A percentile compares a stretch with the other conserved stretches of the same genome.
phyloP scores from a whole-genome alignment of 2,113 vertebrate species.

The Poeciliopsis turrubarensis region DNA sequence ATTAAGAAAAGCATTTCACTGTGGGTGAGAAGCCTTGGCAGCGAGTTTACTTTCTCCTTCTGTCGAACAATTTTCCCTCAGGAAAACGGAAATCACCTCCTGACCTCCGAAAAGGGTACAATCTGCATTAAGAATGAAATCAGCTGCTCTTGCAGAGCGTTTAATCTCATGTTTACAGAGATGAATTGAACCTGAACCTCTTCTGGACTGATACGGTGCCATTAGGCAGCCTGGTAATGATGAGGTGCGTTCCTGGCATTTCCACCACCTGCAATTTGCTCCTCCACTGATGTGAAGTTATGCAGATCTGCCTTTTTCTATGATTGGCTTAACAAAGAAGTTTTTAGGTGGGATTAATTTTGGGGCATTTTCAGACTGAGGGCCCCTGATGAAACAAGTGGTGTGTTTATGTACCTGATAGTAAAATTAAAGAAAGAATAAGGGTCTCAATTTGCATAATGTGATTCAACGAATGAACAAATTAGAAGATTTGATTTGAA shows the following conservation, averaged over 20 bases:
- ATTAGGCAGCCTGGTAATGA: constrained; percentile 16
- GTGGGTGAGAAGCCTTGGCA: neutral
- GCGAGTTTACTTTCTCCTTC: neutral
- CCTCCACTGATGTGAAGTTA: neutral
- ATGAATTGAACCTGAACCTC: constrained; percentile 12
- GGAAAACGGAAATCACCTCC: neutral
- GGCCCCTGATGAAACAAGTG: constrained; percentile 20
- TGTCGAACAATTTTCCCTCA: neutral
- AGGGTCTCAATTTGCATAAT: neutral
- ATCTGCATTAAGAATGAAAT: constrained; percentile 7
- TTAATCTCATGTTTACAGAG: constrained; percentile 7
- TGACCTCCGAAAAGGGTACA: neutral
- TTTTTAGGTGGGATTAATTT: neutral
- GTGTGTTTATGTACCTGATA: constrained; percentile 8
- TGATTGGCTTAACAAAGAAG: constrained; percentile 38
- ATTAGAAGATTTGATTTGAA: neutral
- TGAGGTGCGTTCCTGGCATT: constrained; percentile 1
- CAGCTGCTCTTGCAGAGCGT: neutral
- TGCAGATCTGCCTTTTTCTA: constrained; percentile 10
- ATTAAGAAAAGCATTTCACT: neutral
- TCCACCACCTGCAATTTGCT: constrained; percentile 34
- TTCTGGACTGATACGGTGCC: constrained; percentile 14
- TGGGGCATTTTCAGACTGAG: constrained; percentile 19
- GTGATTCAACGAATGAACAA: neutral
- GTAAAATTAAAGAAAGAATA: neutral